Conservation (phyloP, 2,888 invertebrate genomes). For the Cryptus armator region DNA sequence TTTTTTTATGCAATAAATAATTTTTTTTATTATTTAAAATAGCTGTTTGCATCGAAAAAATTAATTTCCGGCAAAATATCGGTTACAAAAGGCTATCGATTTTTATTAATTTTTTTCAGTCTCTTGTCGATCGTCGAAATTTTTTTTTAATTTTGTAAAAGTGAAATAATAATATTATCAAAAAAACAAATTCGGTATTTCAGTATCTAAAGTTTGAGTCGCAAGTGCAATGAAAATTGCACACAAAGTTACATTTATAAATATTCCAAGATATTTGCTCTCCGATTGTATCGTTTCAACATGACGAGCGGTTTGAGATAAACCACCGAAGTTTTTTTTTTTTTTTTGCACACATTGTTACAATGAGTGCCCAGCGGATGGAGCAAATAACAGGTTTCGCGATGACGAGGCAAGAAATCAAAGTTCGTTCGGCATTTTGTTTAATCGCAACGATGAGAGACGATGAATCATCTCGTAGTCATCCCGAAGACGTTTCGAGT, state of each 20-base stretch:
- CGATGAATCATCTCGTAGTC: slow-evolving; percentile 44
- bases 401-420: slow-evolving; percentile 56
- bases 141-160: too few relatives aligned
- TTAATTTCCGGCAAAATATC: too few relatives aligned
- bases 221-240: too few relatives aligned
- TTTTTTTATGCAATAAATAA: neutral
- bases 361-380: neutral
- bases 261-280: neutral
- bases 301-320: neutral
- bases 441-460: slow-evolving; percentile 45
- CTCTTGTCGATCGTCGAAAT: too few relatives aligned
- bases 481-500: neutral
- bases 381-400: slow-evolving; percentile 44
- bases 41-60: too few relatives aligned
- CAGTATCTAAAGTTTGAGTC: too few relatives aligned
- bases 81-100: too few relatives aligned
- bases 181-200: too few relatives aligned
- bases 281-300: neutral
- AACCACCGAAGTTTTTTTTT: neutral
- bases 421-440: slow-evolving; percentile 54
- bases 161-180: too few relatives aligned
- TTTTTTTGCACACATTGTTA: neutral
- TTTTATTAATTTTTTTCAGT: too few relatives aligned
- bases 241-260: too few relatives aligned
- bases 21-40: too few relatives aligned